phyloP scores from a whole-genome alignment of 2,888 invertebrate genomes.

The Trichopoda pennipes region DNA sequence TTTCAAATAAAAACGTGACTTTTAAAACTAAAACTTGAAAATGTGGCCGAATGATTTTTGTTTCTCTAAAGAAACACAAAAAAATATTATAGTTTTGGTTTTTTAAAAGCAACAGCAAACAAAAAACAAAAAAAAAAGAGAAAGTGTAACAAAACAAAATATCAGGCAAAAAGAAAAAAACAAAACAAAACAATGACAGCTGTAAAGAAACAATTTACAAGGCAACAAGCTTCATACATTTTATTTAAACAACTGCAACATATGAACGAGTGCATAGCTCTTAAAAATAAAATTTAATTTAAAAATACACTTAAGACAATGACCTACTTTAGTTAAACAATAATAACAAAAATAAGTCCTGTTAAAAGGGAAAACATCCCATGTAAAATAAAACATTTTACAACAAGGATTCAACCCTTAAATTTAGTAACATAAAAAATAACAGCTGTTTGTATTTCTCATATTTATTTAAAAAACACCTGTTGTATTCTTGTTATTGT shows the following conservation, averaged over 20 bases:
- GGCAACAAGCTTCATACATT: neutral
- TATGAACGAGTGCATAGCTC: slow-evolving; percentile 14
- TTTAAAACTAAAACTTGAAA: slow-evolving; percentile 14
- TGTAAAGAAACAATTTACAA: slow-evolving; percentile 38
- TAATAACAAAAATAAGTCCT: slow-evolving; percentile 1
- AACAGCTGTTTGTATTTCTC: slow-evolving; percentile 43
- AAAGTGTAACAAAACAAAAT: slow-evolving; percentile 71
- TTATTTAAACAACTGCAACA: neutral
- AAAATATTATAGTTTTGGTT: slow-evolving; percentile 12
- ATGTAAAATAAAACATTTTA: neutral
- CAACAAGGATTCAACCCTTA: slow-evolving; percentile 6
- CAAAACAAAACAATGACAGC: slow-evolving; percentile 53
- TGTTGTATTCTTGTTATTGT: slow-evolving; percentile 20
- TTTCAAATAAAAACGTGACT: slow-evolving; percentile 60
- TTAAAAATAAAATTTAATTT: slow-evolving; percentile 39
- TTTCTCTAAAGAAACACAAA: neutral
- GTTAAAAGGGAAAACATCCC: neutral
- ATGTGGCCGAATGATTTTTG: slow-evolving; percentile 51
- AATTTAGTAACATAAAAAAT: neutral
- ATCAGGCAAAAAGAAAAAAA: neutral
- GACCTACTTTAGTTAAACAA: slow-evolving; percentile 75
- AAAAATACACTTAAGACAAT: slow-evolving; percentile 72
- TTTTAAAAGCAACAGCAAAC: slow-evolving; percentile 5
- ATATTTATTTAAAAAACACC: slow-evolving; percentile 22
- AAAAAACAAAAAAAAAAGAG: slow-evolving; percentile 60